Percentiles rank a stretch among this genome's conserved stretches.
Conservation (phyloP, 2,888 invertebrate species). For the Noctua pronuba region DNA sequence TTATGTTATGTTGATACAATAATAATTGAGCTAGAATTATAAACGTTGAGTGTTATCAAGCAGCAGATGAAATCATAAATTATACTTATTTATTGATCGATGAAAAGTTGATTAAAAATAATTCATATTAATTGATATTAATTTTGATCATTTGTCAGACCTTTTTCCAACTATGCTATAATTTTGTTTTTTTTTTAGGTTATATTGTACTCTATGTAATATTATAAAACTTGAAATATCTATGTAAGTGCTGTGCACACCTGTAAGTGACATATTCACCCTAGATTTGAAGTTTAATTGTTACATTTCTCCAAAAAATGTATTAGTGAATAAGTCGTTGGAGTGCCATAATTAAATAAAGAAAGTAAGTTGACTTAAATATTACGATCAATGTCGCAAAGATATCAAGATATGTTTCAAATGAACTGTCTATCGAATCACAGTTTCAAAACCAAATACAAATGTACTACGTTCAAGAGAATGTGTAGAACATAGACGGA, state of each 20-base stretch:
- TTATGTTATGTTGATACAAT: background rate
- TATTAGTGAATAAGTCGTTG: no score
- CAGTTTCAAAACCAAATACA: conserved; percentile 18
- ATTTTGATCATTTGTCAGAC: background rate
- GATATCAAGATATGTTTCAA: background rate
- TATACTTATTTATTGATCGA: no score
- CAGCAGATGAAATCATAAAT: background rate
- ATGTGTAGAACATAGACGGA: conserved; percentile 20
- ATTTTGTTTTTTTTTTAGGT: no score
- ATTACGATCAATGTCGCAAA: background rate
- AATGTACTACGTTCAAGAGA: conserved; percentile 2
- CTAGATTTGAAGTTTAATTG: no score
- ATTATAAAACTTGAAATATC: no score
- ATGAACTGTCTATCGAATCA: background rate
- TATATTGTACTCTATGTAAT: no score
- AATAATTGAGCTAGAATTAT: background rate
- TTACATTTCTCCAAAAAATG: no score
- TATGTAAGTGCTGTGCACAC: no score
- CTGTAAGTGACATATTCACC: no score
- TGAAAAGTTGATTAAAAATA: background rate
- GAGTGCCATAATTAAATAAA: no score
- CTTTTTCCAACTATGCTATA: background rate
- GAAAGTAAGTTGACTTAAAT: no score
- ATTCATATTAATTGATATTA: background rate
- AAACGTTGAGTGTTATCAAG: background rate